Conservation (phyloP, 2,113 vertebrate genomes). For the Labeo rohita region DNA sequence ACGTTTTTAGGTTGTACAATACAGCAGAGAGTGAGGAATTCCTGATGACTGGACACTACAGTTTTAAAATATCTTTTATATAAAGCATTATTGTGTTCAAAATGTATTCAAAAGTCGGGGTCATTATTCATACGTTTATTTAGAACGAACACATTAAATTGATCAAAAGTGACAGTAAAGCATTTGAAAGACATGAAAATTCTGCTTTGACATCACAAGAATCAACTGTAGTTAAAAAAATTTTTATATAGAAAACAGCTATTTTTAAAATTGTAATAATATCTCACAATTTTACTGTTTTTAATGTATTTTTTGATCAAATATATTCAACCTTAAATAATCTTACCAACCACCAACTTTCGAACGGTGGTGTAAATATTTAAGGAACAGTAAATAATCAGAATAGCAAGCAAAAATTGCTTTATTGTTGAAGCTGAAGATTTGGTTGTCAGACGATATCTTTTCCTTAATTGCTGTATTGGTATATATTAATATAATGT, state of each 20-base stretch:
- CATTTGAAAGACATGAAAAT: background rate
- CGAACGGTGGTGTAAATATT: too few species aligned
- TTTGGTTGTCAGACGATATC: too few species aligned
- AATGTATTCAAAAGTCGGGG: background rate
- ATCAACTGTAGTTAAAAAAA: background rate
- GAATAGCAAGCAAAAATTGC: too few species aligned
- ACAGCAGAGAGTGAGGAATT: background rate
- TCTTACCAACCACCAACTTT: too few species aligned
- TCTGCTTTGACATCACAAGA: background rate
- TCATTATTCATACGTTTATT: background rate
- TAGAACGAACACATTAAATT: background rate
- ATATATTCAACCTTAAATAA: background rate
- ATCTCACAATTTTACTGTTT: background rate
- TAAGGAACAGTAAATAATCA: too few species aligned
- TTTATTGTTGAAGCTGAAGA: too few species aligned
- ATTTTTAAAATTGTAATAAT: background rate
- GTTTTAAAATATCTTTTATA: background rate
- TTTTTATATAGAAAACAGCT: background rate
- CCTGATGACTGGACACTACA: background rate
- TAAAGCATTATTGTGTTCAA: background rate
- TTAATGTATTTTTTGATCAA: background rate
- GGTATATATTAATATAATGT: too few species aligned
- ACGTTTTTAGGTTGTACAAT: slow-evolving; percentile 2
- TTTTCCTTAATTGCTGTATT: too few species aligned
- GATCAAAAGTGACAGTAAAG: background rate